Conservation (phyloP, 2,888 invertebrate species). For the Gastrophysa polygoni region DNA sequence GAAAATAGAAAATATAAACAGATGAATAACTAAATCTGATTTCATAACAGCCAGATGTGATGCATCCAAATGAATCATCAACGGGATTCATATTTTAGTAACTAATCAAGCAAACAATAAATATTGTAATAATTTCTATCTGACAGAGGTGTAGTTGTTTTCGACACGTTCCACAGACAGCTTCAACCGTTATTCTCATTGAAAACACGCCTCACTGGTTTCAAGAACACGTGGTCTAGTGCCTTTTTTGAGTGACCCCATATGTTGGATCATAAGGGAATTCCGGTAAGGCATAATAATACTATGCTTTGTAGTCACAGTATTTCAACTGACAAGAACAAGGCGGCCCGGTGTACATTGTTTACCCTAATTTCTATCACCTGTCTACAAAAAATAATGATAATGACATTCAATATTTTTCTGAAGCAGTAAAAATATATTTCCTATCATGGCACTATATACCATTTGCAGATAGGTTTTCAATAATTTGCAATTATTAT, state of each 20-base stretch:
- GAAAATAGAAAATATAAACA: slow-evolving; percentile 4
- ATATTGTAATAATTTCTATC: too few relatives aligned
- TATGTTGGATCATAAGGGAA: slow-evolving; percentile 2
- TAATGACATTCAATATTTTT: too few relatives aligned
- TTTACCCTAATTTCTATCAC: background rate
- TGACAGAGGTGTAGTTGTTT: too few relatives aligned
- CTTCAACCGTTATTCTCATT: background rate
- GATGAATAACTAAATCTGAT: background rate
- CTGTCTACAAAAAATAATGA: background rate
- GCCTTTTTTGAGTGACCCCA: slow-evolving; percentile 13
- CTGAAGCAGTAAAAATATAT: too few relatives aligned
- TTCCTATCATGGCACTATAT: too few relatives aligned
- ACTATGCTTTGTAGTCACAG: background rate
- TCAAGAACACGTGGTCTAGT: slow-evolving; percentile 19
- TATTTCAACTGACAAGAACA: slow-evolving; percentile 8
- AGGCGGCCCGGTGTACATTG: background rate
- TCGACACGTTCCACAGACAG: too few relatives aligned
- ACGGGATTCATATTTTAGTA: too few relatives aligned
- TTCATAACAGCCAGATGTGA: background rate
- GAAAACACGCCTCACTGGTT: slow-evolving; percentile 20
- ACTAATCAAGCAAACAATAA: too few relatives aligned
- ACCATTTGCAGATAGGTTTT: too few relatives aligned
- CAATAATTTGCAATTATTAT: too few relatives aligned
- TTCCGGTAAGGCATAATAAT: slow-evolving; percentile 3
- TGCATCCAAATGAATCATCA: background rate